Base-by-base conservation (phyloP, 2,797 vertebrate genomes). In the Rhynchonycteris naso region DNA sequence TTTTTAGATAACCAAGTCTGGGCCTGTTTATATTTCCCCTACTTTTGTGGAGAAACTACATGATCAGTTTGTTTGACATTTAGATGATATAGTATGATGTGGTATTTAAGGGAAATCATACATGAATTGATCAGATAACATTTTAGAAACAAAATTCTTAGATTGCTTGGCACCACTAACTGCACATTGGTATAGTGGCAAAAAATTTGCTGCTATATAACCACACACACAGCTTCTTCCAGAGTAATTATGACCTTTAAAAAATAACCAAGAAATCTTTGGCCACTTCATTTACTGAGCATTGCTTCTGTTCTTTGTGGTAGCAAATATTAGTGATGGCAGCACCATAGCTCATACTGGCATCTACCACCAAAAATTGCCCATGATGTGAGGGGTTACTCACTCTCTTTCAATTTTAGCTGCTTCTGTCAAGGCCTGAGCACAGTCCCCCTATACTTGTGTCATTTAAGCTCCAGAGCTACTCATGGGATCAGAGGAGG, bases 201-300 rank as follows among this genome's bases (percentile, higher is more conserved):
- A 84, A 58, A 66, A 10, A 79, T 52, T 52, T 19, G 4, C 14
- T 79, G 54, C 21, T 81, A 5, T 52, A n/a, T 61, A 68, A 28
- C 63, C 21, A 74, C 68, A 87, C 6, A 74, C 76, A 15, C 4
- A 81, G 50, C 63, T 38, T 78, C 1, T 19, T 93, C 26, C 91
- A 24, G 3, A 2, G 15, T 84, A 61, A 78, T 56, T 24, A 30
- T 30, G n/a, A 56, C 1, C 13, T 90, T 90, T 72, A 85, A 82
- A 75, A 92, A 90, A 61, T 50, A 85, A 56, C 26, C 79, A 22
- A 75, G 43, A 86, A 88, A 63, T 75, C 4, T 18, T 85, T 90
- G 38, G 75, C n/a, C 61, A 24, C 11, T 65, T 76, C 5, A 61
- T 56, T 56, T 61, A 10, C 10, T 88, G 4, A 5, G 76, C 21